Conservation (phyloP, 92 coral and sea anemone species). For the Epizoanthus stellaris region DNA sequence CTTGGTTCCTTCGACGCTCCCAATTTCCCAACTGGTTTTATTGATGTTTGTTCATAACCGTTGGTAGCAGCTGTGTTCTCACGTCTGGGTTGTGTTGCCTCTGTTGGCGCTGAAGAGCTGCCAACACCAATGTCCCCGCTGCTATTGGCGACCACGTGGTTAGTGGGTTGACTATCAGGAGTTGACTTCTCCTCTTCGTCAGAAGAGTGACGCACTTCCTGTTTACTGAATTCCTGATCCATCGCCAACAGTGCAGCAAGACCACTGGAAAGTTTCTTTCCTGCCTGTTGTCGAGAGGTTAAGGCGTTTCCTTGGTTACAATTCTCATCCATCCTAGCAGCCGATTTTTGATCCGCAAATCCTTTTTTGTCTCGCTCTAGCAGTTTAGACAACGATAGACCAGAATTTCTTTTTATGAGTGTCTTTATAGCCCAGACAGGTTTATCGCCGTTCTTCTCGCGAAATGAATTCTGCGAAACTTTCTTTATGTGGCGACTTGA, state of each 20-base stretch:
- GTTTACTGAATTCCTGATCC: constrained; percentile 55
- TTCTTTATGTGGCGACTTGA: not conserved
- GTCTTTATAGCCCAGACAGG: constrained; percentile 76
- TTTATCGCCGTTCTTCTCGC: constrained; percentile 43
- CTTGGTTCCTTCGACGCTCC: not conserved
- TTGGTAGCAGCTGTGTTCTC: too few relatives aligned
- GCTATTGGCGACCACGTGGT: not conserved
- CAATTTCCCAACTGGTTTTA: not conserved
- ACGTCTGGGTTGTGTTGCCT: not conserved
- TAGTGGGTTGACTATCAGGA: not conserved
- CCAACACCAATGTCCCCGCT: not conserved
- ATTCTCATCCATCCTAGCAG: constrained; percentile 2
- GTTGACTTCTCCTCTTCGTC: constrained; percentile 18
- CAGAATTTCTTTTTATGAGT: constrained; percentile 45
- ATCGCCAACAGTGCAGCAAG: constrained; percentile 65
- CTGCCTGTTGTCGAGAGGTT: constrained; percentile 29
- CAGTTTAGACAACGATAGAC: constrained; percentile 45
- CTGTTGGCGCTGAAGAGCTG: not conserved
- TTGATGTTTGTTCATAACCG: not conserved
- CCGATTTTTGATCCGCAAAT: not conserved
- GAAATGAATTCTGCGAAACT: not conserved
- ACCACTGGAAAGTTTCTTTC: constrained; percentile 48
- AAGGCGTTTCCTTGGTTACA: constrained; percentile 40
- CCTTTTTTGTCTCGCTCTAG: constrained; percentile 57
- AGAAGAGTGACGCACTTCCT: constrained; percentile 17